These are phyloP conservation scores for Acrobasis consociella DNA, from an alignment of 2,888 invertebrate species.

Conservation along the genomic window DNA sequence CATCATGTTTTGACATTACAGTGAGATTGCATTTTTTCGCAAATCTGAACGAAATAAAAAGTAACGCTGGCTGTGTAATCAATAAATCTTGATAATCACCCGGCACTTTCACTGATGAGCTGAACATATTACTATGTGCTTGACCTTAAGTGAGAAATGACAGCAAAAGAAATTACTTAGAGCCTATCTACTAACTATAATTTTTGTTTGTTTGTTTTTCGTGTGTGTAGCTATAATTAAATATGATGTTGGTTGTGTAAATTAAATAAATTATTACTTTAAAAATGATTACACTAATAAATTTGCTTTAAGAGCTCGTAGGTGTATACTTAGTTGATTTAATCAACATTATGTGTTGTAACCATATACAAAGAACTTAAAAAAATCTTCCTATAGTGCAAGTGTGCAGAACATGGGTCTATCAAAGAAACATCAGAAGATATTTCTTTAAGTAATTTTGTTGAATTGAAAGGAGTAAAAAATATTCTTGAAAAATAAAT, in stretches of 20 bases:
- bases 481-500: no score
- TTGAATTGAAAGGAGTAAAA: no score
- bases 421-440: no score
- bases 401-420: no score
- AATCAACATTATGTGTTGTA: no score
- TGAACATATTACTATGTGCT: constrained; percentile 10
- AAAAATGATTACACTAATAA: neutral
- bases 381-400: no score
- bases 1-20: constrained; percentile 13
- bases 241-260: neutral
- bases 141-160: constrained; percentile 19
- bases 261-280: no score
- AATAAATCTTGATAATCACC: constrained; percentile 20
- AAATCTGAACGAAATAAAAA: constrained; percentile 18
- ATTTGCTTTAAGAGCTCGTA: neutral
- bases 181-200: neutral
- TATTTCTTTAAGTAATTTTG: no score
- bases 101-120: constrained; percentile 22
- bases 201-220: no score
- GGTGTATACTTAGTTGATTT: no score
- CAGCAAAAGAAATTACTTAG: constrained; percentile 20
- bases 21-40: constrained; percentile 10
- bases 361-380: no score
- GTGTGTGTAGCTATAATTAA: no score
- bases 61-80: constrained; percentile 17